phyloP scores from a whole-genome alignment of 2,797 vertebrate genomes.

The Anisognathus igniventris region DNA sequence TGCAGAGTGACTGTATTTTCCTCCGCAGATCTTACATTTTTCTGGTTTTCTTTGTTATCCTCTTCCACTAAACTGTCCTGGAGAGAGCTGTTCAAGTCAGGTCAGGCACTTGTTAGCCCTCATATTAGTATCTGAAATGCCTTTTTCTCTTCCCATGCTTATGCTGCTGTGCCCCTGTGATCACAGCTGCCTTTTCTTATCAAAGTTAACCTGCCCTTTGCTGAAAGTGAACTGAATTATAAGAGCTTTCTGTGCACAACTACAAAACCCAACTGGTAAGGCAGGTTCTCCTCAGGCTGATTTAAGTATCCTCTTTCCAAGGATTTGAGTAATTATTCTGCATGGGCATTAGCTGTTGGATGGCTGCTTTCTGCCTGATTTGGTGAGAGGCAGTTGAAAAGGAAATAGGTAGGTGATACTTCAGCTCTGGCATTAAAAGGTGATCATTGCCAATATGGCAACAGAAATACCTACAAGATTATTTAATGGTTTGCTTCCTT shows the following conservation, averaged over 20 bases:
- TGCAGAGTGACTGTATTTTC: neutral
- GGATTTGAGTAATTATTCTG: neutral
- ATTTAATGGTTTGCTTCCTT: neutral
- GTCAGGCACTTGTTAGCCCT: neutral
- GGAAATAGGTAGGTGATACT: neutral
- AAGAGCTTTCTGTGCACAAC: neutral
- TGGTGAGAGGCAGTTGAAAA: neutral
- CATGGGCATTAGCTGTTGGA: neutral
- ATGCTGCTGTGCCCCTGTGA: neutral
- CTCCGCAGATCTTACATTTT: neutral
- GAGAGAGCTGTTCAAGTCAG: neutral
- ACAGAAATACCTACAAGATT: neutral
- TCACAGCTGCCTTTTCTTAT: neutral
- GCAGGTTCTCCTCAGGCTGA: neutral
- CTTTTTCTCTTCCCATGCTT: neutral
- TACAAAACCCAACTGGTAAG: neutral
- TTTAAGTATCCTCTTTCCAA: neutral
- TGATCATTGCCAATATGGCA: neutral
- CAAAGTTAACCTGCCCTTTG: neutral
- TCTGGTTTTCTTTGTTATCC: neutral
- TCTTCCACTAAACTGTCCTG: neutral
- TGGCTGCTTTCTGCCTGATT: neutral
- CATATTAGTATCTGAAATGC: neutral
- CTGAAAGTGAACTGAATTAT: neutral
- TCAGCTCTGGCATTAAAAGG: neutral